A percentile compares a stretch with the other conserved stretches of the same genome.
Conservation (phyloP, 2,113 vertebrate species). For the Tonatia bakeri region DNA sequence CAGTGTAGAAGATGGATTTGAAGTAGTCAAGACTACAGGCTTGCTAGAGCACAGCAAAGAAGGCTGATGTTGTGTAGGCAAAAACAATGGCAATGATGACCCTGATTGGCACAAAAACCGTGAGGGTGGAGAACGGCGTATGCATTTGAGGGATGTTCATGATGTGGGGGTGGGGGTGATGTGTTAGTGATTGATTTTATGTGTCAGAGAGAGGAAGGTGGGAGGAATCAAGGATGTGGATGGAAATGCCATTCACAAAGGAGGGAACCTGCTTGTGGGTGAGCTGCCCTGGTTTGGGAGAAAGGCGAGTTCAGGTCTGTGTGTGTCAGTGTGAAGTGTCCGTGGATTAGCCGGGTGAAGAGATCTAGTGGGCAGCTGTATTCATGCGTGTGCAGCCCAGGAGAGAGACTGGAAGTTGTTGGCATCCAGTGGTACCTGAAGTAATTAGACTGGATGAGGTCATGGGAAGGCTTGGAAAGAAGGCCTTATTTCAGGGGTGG, state of each 20-base stretch:
- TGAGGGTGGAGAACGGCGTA: not conserved
- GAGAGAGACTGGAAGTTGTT: not conserved
- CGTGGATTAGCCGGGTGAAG: not conserved
- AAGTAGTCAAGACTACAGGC: not conserved
- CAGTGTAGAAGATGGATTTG: not conserved
- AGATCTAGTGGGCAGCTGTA: not conserved
- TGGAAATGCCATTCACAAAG: not conserved
- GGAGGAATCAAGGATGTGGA: not conserved
- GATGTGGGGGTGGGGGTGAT: not conserved
- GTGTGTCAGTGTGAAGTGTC: not conserved
- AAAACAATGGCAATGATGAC: not conserved
- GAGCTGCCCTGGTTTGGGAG: not conserved
- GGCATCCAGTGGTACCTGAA: not conserved
- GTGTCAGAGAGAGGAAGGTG: not conserved
- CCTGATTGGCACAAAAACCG: not conserved
- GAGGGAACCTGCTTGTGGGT: not conserved
- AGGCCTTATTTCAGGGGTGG: conserved; percentile 27
- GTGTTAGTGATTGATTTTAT: not conserved
- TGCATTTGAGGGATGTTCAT: not conserved
- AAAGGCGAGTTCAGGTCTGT: not conserved
- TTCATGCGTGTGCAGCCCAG: not conserved
- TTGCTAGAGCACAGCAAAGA: not conserved
- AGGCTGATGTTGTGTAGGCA: not conserved
- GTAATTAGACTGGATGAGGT: conserved; percentile 31
- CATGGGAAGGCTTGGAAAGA: conserved; percentile 40